Evolutionary conservation across 2,888 invertebrate genomes (phyloP).

Genomic region (Drosophila anomelani): DNA sequence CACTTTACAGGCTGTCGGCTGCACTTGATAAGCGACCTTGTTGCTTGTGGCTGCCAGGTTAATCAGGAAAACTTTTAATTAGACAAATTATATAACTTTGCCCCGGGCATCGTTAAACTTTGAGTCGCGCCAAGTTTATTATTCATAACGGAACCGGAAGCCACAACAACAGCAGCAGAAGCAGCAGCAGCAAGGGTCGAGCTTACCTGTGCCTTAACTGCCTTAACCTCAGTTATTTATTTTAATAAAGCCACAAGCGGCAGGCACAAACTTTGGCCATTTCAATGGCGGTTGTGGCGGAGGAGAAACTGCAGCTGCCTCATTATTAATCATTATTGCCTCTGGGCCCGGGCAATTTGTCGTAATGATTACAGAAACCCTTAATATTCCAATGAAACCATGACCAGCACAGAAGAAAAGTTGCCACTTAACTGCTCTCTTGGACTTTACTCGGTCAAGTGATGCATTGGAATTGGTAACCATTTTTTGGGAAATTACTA

Average conservation of each 20-base stretch:
- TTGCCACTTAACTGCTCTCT: slow-evolving; percentile 38
- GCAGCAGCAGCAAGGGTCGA: slow-evolving; percentile 18
- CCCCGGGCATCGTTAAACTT: slow-evolving; percentile 52
- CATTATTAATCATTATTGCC: slow-evolving; percentile 62
- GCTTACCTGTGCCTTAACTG: slow-evolving; percentile 26
- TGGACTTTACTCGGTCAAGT: slow-evolving; percentile 46
- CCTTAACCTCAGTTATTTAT: slow-evolving; percentile 47
- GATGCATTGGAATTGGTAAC: slow-evolving; percentile 43
- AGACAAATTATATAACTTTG: slow-evolving; percentile 69
- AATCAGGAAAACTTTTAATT: slow-evolving; percentile 70
- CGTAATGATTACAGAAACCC: slow-evolving; percentile 46
- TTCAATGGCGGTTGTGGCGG: slow-evolving; percentile 21
- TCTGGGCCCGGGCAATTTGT: slow-evolving; percentile 36
- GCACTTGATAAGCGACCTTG: slow-evolving; percentile 34
- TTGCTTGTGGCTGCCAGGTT: slow-evolving; percentile 36
- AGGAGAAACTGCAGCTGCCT: slow-evolving; percentile 37
- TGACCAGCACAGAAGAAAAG: slow-evolving; percentile 11
- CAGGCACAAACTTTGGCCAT: slow-evolving; percentile 54
- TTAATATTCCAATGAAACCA: not conserved
- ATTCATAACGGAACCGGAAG: slow-evolving; percentile 54
- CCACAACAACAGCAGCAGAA: not conserved
- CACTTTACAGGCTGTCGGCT: not conserved
- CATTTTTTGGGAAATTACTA: slow-evolving; percentile 43
- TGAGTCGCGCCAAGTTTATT: slow-evolving; percentile 49
- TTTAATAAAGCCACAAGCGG: slow-evolving; percentile 47